Base-by-base conservation (phyloP, 2,113 vertebrate species). In the Chloropsis cyanopogon region DNA sequence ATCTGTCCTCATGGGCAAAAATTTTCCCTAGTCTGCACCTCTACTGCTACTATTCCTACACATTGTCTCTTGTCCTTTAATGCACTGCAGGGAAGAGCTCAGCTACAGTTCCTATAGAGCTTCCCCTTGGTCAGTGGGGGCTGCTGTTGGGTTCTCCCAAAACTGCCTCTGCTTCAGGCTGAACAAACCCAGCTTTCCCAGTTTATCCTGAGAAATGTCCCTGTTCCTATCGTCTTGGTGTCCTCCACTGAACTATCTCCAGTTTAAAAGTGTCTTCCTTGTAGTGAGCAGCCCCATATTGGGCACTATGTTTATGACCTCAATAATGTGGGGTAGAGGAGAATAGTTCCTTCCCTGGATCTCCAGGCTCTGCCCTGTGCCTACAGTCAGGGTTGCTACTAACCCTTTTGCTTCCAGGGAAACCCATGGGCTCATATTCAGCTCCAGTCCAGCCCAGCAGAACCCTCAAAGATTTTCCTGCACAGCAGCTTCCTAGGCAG, bases 211-310 rank as follows among this genome's bases (percentile, higher is more conserved):
- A 18, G 8, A 47, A 61, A 18, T n/a, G 2, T 4, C 44, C 7
- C 13, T 46, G 3, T 8, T 26, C 2, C 20, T 14, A 23, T 12
- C 7, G 14, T 29, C 39, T 23, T 41, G 6, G 2, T 82, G 28
- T 9, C 17, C 20, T 65, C 23, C 24, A 35, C 12, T 37, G 23
- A 89, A 21, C 13, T 26, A 28, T 47, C 10, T 73, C 9, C 15
- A 44, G n/a, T 81, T 69, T 66, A 61, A 23, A 19, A 46, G 24
- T 31, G 26, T 12, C 21, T 37, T 72, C 15, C 6, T 61, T 37
- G 10, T 7, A 57, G 12, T 37, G 8, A 3, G 3, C 22, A 71
- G 44, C 6, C 17, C 25, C 12, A 39, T 6, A 50, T 0, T 29
- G 9, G 6, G 8, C 17, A 14, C 19, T 28, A 12, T 26, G 22